Evolutionary conservation across 2,888 invertebrate species (phyloP).

Genomic region (Brachyptera risi): DNA sequence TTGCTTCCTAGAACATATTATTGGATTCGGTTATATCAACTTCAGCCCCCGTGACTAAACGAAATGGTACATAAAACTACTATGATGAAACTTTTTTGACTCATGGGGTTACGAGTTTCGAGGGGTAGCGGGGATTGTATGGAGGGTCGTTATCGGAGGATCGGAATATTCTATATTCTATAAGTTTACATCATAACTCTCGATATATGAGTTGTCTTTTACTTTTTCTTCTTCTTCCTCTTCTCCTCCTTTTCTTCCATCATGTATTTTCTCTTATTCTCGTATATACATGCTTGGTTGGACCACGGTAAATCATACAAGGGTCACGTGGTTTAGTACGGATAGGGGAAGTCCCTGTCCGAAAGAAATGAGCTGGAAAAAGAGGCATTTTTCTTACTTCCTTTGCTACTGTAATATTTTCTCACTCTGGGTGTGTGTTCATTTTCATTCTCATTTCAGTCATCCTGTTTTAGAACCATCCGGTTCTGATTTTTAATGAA

Average conservation of each 20-base stretch:
- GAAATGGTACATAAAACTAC: conserved; percentile 12
- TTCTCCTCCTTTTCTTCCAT: background rate
- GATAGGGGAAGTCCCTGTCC: conserved; percentile 22
- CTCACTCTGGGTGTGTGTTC: too few relatives aligned
- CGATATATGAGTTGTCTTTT: too few relatives aligned
- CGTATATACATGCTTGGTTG: background rate
- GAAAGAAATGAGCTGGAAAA: conserved; percentile 28
- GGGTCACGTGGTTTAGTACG: conserved; percentile 16
- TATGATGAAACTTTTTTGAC: background rate
- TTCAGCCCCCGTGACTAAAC: conserved; percentile 5
- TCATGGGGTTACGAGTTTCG: background rate
- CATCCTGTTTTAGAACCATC: too few relatives aligned
- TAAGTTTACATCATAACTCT: conserved; percentile 12
- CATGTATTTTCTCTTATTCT: conserved; percentile 3
- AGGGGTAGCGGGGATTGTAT: background rate
- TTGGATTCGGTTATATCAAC: conserved; percentile 15
- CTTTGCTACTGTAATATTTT: too few relatives aligned
- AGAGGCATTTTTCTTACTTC: conserved; percentile 24
- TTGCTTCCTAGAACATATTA: background rate
- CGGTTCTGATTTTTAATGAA: too few relatives aligned
- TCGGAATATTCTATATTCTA: conserved; percentile 20
- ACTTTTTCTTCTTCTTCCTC: too few relatives aligned
- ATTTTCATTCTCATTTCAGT: too few relatives aligned
- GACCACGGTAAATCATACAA: conserved; percentile 15
- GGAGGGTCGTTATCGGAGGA: conserved; percentile 14